A percentile compares a stretch with the other conserved stretches of the same genome.
Evolutionary conservation across 2,888 invertebrate species (phyloP).

Genomic region (Volucella inflata): DNA sequence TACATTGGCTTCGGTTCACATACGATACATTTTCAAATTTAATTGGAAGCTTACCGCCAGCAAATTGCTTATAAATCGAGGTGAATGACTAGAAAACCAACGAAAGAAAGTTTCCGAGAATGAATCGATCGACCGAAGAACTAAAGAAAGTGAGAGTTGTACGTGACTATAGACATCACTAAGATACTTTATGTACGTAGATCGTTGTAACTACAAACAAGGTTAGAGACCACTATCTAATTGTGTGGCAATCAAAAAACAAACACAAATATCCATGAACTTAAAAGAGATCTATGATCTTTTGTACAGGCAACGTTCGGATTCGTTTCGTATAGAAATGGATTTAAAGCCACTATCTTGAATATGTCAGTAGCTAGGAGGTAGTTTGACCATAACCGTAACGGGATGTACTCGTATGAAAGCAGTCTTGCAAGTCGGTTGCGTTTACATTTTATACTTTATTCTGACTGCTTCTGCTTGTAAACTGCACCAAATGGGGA

Average conservation of each 20-base stretch:
- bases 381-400: conserved; percentile 34
- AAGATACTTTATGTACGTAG: not conserved
- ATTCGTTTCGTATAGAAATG: conserved; percentile 29
- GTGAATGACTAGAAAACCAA: conserved; percentile 70
- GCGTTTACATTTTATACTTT: not conserved
- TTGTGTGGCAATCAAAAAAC: conserved; percentile 45
- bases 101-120: conserved; percentile 61
- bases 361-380: conserved; percentile 2
- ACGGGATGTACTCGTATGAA: conserved; percentile 38
- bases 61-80: conserved; percentile 34
- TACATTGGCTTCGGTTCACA: not conserved
- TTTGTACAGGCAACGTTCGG: conserved; percentile 34
- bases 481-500: conserved; percentile 10
- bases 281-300: conserved; percentile 46
- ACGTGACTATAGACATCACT: conserved; percentile 43
- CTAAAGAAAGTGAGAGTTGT: conserved; percentile 66
- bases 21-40: not conserved
- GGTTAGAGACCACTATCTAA: conserved; percentile 33
- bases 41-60: not conserved
- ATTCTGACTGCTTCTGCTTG: not conserved
- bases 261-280: conserved; percentile 49
- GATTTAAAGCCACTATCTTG: not conserved
- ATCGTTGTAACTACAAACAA: not conserved
- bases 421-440: conserved; percentile 45
- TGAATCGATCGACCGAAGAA: conserved; percentile 37